Evolutionary conservation across 2,888 invertebrate genomes (phyloP), one percentile per base, ranked within the genome.

Genomic region (Dicyrtomina minuta): DNA sequence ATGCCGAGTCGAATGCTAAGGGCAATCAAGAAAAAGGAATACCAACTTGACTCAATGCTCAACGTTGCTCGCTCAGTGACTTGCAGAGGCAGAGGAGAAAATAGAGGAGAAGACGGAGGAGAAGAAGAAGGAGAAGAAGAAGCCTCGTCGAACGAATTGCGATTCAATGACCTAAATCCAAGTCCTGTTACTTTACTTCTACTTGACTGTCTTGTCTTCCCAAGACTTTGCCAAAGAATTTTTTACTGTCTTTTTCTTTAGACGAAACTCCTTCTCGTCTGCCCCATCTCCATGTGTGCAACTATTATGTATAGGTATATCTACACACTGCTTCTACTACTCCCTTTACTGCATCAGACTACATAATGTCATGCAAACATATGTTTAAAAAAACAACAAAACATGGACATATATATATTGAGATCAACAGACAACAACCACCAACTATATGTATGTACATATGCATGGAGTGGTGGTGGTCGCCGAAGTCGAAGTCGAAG

Each of bases 151-250:
- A 49, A 33, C 62, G 44, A 64, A 64, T 51, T 51, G 68, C 22
- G 41, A 68, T 61, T 70, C 75, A 72, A 67, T 73, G 77, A 75
- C 77, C 77, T 77, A 77, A 75, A 77, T 77, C 71, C 75, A 74
- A 75, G 76, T 77, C 75, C 77, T 77, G 77, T 77, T 77, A 77
- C 72, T 75, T n/a, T 71, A 12, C 17, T 22, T 64, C 33, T 46
- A 53, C 65, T 65, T 53, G 43, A 55, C 55, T 65, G 43, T 53
- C 65, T 53, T 33, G n/a, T 56, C 24, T 51, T 24, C 53, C 49
- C 20, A 49, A 26, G 46, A 64, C 51, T 53, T 65, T 65, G 65
- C 65, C 65, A 65, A 65, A 65, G 65, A 65, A 65, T 65, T 65
- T 65, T 65, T 65, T 56, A 56, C 65, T 65, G 55, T 65, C 65